These are phyloP conservation scores for Tricholaema leucomelas DNA, from an alignment of 2,113 vertebrate species.

Conservation along the genomic window DNA sequence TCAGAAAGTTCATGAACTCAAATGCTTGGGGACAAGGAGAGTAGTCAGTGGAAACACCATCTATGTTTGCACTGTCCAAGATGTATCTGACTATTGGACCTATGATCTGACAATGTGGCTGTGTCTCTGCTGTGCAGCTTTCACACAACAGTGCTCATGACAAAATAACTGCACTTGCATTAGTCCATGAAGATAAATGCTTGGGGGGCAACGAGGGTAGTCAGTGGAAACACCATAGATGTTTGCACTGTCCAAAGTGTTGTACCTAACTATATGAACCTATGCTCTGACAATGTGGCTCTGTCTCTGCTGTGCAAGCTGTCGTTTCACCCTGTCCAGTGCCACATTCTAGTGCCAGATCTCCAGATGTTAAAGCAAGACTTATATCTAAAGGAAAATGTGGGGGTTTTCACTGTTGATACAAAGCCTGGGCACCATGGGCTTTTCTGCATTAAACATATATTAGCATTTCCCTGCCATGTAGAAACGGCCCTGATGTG, in stretches of 20 bases:
- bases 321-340: fast-evolving
- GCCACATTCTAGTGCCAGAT: fast-evolving
- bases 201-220: too few relatives aligned
- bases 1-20: neutral
- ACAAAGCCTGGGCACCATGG: neutral
- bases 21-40: neutral
- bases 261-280: too few relatives aligned
- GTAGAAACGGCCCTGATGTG: neutral
- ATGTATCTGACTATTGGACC: neutral
- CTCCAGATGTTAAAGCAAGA: neutral
- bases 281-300: too few relatives aligned
- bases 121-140: neutral
- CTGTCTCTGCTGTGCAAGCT: too few relatives aligned
- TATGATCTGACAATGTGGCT: neutral
- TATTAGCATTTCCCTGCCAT: neutral
- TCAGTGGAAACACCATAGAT: too few relatives aligned
- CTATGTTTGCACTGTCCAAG: neutral
- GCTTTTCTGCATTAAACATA: neutral
- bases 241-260: too few relatives aligned
- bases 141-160: neutral
- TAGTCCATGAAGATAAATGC: too few relatives aligned
- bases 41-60: neutral
- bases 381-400: neutral
- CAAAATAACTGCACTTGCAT: neutral
- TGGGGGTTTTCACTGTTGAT: fast-evolving